Base-by-base conservation (phyloP, 1,140 invertebrate genomes). In the Drosophila yakuba region DNA sequence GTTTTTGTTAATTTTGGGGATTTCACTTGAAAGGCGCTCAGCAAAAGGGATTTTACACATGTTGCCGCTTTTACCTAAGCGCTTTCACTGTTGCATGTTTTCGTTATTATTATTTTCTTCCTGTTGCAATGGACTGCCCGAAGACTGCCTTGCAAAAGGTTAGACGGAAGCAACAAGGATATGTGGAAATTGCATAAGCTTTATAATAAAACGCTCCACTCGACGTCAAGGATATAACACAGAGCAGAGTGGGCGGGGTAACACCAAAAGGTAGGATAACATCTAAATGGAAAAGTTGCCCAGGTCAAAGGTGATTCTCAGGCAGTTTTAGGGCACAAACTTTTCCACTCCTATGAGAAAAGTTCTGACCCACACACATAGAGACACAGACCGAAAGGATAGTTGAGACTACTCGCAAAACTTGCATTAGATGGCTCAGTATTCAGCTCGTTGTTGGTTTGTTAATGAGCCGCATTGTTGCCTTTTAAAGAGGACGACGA, bases 1-100 rank as follows among this genome's bases (percentile, higher is more conserved):
- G 84, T 88, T 88, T 88, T 89, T 88, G 84, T 88, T 88, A 88
- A 88, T 88, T 88, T 88, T 83, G 52, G 75, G 66, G 64, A 78
- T 86, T 86, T 85, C 56, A 44, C 73, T 74, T 74, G 59, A 78
- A 73, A 80, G 66, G 66, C 63, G 63, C 78, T 86, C 64, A 48
- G 67, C 68, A 75, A 81, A 81, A 74, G 50, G 78, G 62, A 66
- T 79, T 69, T 47, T 74, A 69, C 83, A 82, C 78, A 86, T 88
- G 83, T 79, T 86, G 66, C 82, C 61, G 61, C 41, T 79, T 58
- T 56, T 14, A 51, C 58, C 39, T 74, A 57, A 67, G 62, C 74
- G 36, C 74, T 58, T 71, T 58, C 50, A 32, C 48, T 45, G 35
- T 23, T 8, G 23, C 61, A 23, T 44, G 15, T 50, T 56, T 48